These are phyloP conservation scores for Diarsia brunnea DNA, from an alignment of 2,888 invertebrate species.

Conservation along the genomic window DNA sequence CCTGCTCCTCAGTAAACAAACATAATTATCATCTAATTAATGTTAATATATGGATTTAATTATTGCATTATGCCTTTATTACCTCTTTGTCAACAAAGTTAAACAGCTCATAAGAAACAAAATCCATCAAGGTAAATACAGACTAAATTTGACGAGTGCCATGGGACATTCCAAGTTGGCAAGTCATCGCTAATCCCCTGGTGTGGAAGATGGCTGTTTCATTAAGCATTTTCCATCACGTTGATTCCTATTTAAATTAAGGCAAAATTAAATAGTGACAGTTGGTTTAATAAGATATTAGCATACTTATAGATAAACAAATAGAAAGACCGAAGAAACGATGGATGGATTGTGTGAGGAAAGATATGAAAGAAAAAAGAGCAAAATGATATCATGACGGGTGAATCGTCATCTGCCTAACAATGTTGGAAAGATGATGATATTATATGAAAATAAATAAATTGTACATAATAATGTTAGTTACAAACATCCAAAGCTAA, in stretches of 20 bases:
- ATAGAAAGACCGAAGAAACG: too few species aligned
- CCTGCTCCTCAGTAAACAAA: neutral
- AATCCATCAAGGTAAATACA: neutral
- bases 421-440: too few species aligned
- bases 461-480: neutral
- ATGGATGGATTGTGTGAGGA: too few species aligned
- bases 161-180: neutral
- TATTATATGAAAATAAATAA: constrained; percentile 22
- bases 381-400: too few species aligned
- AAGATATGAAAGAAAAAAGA: too few species aligned
- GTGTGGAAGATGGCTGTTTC: neutral
- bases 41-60: neutral
- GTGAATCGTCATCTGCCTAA: too few species aligned
- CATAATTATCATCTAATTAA: too few species aligned
- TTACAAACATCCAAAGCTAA: constrained; percentile 18
- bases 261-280: neutral
- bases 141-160: neutral
- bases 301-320: neutral
- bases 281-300: constrained; percentile 11
- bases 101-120: neutral
- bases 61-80: neutral
- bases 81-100: neutral
- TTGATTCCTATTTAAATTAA: neutral
- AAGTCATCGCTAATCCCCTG: neutral
- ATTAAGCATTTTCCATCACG: neutral